Conservation (phyloP, 2,888 invertebrate genomes). For the Deilephila porcellus region DNA sequence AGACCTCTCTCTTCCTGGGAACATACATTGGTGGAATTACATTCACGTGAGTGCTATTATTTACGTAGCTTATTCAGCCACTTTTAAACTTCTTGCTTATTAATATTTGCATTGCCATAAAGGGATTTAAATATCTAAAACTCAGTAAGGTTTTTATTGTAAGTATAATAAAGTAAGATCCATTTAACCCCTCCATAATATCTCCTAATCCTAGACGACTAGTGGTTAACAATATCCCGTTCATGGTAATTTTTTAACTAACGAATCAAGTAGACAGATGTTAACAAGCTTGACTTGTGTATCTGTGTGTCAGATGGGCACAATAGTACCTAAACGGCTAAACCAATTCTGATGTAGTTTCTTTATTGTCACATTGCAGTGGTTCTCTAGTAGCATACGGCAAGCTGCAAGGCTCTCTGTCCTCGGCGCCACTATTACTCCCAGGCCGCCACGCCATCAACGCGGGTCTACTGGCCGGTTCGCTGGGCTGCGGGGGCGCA, state of each 20-base stretch:
- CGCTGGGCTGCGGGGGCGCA: constrained; percentile 90
- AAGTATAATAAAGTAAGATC: too few relatives aligned
- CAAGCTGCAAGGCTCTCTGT: constrained; percentile 92
- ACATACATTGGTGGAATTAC: constrained; percentile 96
- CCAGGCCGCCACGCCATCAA: constrained; percentile 94
- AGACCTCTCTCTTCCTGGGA: constrained; percentile 93
- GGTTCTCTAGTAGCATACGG: constrained; percentile 95
- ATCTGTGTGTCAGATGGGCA: too few relatives aligned
- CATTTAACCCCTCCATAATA: too few relatives aligned
- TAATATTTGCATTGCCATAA: background rate
- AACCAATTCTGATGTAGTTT: background rate
- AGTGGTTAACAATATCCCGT: too few relatives aligned
- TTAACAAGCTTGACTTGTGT: too few relatives aligned
- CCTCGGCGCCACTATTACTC: constrained; percentile 91
- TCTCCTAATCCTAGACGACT: too few relatives aligned
- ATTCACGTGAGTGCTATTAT: constrained; percentile 86
- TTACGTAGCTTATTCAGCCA: background rate
- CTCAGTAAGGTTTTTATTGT: too few relatives aligned
- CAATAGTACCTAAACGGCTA: too few relatives aligned
- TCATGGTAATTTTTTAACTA: too few relatives aligned
- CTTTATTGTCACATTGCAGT: constrained; percentile 66
- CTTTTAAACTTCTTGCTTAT: background rate
- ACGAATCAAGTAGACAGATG: too few relatives aligned
- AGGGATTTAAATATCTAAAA: too few relatives aligned
- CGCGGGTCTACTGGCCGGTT: constrained; percentile 86